Evolutionary conservation across 2,113 vertebrate genomes (phyloP).

Genomic region (Aspiorhynchus laticeps): DNA sequence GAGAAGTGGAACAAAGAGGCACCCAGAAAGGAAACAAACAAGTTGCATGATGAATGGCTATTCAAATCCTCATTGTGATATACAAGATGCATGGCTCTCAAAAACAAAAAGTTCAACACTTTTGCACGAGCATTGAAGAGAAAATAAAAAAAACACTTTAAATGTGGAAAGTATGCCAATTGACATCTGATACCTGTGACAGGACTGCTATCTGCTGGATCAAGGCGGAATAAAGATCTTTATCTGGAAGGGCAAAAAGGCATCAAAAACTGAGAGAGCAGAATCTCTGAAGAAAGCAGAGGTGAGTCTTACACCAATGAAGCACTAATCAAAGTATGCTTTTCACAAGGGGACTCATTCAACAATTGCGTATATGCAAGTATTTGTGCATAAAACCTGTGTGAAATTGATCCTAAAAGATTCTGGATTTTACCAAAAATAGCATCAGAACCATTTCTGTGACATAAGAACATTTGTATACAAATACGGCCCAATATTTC

Average conservation of each 20-base stretch:
- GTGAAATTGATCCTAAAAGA: background rate
- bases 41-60: background rate
- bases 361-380: background rate
- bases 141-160: background rate
- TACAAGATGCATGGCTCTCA: background rate
- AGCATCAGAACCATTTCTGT: background rate
- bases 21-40: background rate
- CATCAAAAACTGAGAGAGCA: conserved; percentile 77
- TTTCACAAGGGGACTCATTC: background rate
- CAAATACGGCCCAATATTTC: background rate
- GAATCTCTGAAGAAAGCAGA: conserved; percentile 74
- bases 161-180: background rate
- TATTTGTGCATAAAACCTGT: background rate
- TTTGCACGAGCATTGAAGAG: background rate
- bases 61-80: background rate
- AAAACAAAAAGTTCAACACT: background rate
- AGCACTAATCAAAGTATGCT: background rate
- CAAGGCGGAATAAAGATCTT: conserved; percentile 83
- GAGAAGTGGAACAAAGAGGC: background rate
- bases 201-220: conserved; percentile 90
- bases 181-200: conserved; percentile 32
- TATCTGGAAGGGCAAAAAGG: conserved; percentile 83
- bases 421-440: background rate
- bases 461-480: background rate
- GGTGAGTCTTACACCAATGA: conserved; percentile 63